A percentile compares a stretch with the other conserved stretches of the same genome.
These are phyloP conservation scores for Xiphias gladius DNA, from an alignment of 2,113 vertebrate genomes.

Conservation along the genomic window DNA sequence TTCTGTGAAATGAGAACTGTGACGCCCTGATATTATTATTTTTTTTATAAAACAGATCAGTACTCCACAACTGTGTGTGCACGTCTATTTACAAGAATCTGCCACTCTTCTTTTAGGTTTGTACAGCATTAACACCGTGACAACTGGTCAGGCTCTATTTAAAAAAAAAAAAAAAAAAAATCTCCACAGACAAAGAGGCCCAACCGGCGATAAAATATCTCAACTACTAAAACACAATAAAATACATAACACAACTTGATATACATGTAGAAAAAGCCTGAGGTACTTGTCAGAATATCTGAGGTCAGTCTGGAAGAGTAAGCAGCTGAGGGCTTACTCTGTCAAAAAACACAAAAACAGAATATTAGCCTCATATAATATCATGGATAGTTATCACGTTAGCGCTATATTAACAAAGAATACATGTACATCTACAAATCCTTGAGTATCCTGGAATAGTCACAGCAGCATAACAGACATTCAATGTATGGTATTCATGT, in stretches of 20 bases:
- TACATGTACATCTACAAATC: constrained; percentile 80
- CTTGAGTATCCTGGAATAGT: constrained; percentile 83
- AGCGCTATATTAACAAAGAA: constrained; percentile 78
- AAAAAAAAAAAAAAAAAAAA: constrained; percentile 30
- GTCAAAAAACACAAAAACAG: constrained; percentile 61
- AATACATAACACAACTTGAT: constrained; percentile 81
- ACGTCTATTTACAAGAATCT: constrained; percentile 77
- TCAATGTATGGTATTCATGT: constrained; percentile 82
- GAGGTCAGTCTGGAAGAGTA: constrained; percentile 82
- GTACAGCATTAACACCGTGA: constrained; percentile 72
- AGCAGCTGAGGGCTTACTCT: constrained; percentile 77
- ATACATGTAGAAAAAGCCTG: constrained; percentile 85
- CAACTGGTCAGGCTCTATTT: constrained; percentile 64
- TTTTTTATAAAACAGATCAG: constrained; percentile 54
- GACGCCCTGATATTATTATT: constrained; percentile 68
- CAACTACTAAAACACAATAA: constrained; percentile 82
- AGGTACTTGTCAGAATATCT: constrained; percentile 85
- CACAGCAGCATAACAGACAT: constrained; percentile 84
- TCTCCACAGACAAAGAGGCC: constrained; percentile 74
- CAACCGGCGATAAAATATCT: constrained; percentile 79
- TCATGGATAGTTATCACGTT: constrained; percentile 72
- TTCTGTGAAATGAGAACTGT: constrained; percentile 63
- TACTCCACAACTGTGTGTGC: constrained; percentile 70
- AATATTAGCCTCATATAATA: constrained; percentile 78
- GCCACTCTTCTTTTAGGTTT: constrained; percentile 70